phyloP scores from a whole-genome alignment of 1,140 invertebrate genomes.

The Nephila pilipes region DNA sequence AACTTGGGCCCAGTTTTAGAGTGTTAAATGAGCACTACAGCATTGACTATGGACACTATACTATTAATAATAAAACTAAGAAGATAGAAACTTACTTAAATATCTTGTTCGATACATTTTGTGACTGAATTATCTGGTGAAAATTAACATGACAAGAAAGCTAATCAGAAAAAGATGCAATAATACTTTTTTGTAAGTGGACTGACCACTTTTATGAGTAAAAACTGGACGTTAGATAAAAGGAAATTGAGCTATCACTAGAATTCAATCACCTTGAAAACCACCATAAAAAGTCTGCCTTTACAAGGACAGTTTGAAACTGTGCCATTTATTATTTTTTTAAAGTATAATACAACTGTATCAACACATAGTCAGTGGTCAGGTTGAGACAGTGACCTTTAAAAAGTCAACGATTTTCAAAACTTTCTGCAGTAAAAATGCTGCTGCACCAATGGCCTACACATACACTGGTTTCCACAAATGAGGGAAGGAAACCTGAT shows the following conservation, averaged over 20 bases:
- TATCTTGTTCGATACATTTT: no score
- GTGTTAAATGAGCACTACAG: no score
- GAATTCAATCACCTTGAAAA: neutral
- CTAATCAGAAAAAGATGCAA: neutral
- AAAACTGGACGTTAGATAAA: slow-evolving; percentile 48
- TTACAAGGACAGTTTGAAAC: slow-evolving; percentile 7
- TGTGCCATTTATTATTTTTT: neutral
- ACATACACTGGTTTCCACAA: no score
- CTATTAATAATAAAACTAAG: no score
- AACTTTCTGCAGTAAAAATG: neutral
- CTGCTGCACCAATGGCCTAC: neutral
- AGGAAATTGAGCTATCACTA: slow-evolving; percentile 41
- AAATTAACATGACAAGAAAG: neutral
- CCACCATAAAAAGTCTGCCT: neutral
- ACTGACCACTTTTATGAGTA: neutral
- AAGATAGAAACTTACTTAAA: no score
- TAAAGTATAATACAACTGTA: slow-evolving; percentile 6
- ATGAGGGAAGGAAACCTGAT: no score
- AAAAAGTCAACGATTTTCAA: neutral
- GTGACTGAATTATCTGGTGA: neutral
- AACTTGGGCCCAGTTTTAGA: no score
- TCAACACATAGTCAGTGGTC: neutral
- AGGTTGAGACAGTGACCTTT: no score
- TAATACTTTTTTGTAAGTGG: neutral
- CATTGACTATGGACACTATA: no score